phyloP scores from a whole-genome alignment of 2,113 vertebrate genomes.

The Heteronetta atricapilla region DNA sequence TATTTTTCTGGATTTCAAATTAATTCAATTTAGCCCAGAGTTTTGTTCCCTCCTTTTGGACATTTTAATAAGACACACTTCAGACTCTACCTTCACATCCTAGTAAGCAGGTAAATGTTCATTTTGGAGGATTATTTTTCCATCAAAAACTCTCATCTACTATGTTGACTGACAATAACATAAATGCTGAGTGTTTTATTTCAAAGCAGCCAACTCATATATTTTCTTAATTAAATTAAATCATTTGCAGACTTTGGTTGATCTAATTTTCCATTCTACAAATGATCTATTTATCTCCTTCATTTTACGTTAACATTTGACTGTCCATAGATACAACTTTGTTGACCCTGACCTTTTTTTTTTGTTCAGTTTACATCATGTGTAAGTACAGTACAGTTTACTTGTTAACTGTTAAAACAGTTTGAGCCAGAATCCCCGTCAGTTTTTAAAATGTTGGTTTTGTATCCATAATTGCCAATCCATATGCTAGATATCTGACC shows the following conservation, averaged over 20 bases:
- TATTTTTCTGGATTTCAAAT: background rate
- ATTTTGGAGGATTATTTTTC: background rate
- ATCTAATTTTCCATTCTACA: background rate
- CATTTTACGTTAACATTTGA: background rate
- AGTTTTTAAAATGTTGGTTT: background rate
- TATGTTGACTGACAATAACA: background rate
- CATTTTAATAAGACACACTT: background rate
- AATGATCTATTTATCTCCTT: background rate
- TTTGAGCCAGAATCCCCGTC: background rate
- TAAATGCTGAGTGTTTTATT: background rate
- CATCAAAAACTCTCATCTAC: background rate
- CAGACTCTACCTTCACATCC: background rate
- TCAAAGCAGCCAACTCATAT: background rate
- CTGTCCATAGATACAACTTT: background rate
- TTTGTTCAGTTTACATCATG: background rate
- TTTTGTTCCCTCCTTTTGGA: background rate
- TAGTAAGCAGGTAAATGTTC: background rate
- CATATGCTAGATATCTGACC: background rate
- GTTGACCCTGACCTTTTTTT: background rate
- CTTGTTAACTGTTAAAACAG: background rate
- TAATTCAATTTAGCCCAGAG: background rate
- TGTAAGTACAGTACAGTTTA: background rate
- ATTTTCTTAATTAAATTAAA: constrained; percentile 19
- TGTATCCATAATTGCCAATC: background rate
- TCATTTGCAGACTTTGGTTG: background rate